phyloP scores from a whole-genome alignment of 2,888 invertebrate species.

The Vesta saturnalis region DNA sequence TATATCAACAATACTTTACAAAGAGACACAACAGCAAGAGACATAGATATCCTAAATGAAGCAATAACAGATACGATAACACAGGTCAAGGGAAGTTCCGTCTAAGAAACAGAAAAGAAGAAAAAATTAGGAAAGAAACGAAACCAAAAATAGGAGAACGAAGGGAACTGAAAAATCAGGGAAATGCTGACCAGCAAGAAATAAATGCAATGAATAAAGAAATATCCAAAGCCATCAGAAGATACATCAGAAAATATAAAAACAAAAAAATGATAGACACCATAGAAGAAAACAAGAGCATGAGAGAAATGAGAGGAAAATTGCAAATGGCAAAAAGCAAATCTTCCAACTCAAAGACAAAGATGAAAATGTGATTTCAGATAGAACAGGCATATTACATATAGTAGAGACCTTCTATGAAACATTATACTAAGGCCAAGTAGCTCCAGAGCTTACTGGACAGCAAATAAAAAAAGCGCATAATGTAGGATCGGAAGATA shows the following conservation, averaged over 20 bases:
- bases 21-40: too few species aligned
- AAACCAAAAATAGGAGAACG: neutral
- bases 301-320: conserved; percentile 11
- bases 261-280: too few species aligned
- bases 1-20: neutral
- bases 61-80: conserved; percentile 6
- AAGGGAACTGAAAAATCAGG: neutral
- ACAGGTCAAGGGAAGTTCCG: conserved; percentile 4
- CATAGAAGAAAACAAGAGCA: conserved; percentile 18
- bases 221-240: conserved; percentile 17
- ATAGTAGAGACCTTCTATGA: neutral
- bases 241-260: conserved; percentile 12
- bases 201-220: neutral
- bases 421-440: neutral
- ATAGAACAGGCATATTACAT: neutral
- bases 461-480: neutral
- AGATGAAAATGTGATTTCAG: neutral
- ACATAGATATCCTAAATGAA: neutral
- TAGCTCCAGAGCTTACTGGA: neutral
- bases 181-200: neutral
- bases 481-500: neutral
- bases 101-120: neutral
- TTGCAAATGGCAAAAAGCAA: conserved; percentile 7
- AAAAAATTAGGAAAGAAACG: neutral
- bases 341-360: conserved; percentile 18